These are phyloP conservation scores for Ceratina japonica DNA, from an alignment of 1,140 invertebrate species.

Conservation along the genomic window DNA sequence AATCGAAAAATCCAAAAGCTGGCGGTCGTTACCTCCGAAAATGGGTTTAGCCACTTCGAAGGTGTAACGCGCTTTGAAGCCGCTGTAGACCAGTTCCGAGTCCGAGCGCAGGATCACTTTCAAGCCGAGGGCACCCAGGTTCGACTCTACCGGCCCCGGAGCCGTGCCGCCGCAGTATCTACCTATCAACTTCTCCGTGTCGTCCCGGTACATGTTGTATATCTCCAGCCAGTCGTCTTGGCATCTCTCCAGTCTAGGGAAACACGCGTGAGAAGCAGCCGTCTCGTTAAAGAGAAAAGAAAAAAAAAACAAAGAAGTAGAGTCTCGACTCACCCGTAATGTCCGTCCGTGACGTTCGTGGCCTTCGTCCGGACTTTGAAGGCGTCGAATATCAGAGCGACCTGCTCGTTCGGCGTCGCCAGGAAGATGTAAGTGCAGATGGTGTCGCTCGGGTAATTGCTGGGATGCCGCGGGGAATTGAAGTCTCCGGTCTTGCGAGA, in stretches of 20 bases:
- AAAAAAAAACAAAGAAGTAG: not conserved
- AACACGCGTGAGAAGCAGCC: no score
- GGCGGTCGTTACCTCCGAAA: conserved; percentile 83
- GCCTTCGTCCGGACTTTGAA: conserved; percentile 91
- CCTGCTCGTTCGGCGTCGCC: conserved; percentile 92
- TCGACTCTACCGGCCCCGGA: conserved; percentile 94
- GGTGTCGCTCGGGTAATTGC: conserved; percentile 95
- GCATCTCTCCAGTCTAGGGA: conserved; percentile 84
- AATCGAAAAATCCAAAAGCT: not conserved
- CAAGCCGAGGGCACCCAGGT: conserved; percentile 89
- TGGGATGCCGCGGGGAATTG: conserved; percentile 97
- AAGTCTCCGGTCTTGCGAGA: conserved; percentile 93
- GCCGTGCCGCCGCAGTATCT: conserved; percentile 91
- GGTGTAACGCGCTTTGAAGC: conserved; percentile 93
- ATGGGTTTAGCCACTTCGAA: conserved; percentile 93
- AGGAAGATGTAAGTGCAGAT: conserved; percentile 95
- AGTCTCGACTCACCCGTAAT: conserved; percentile 80
- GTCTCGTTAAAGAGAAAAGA: no score
- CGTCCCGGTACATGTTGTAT: conserved; percentile 91
- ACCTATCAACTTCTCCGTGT: conserved; percentile 89
- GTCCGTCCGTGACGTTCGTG: conserved; percentile 79
- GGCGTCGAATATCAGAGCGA: conserved; percentile 94
- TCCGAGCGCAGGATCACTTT: conserved; percentile 93
- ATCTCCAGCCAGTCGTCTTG: conserved; percentile 96
- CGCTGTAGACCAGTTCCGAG: conserved; percentile 89